phyloP scores from a whole-genome alignment of 1,140 invertebrate genomes.

The Zaprionus ornatus region DNA sequence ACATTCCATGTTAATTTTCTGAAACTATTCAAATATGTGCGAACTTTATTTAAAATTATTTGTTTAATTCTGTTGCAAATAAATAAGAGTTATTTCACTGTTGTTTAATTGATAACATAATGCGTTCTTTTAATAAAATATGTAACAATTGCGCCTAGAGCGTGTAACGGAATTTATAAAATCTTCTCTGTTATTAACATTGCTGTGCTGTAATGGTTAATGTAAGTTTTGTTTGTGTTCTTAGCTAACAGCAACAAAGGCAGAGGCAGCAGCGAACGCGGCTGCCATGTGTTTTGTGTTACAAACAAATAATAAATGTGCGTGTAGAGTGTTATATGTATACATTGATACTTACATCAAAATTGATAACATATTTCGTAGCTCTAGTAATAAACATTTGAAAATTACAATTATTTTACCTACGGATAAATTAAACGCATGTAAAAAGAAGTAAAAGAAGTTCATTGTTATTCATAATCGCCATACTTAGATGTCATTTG shows the following conservation, averaged over 20 bases:
- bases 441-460: not conserved
- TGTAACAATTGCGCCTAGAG: not conserved
- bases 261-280: not conserved
- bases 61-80: too few relatives aligned
- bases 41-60: not conserved
- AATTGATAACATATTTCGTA: constrained; percentile 30
- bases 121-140: not conserved
- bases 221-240: not conserved
- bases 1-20: not conserved
- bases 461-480: not conserved
- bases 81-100: not conserved
- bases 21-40: not conserved
- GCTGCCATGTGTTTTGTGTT: constrained; percentile 36
- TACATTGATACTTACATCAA: constrained; percentile 43
- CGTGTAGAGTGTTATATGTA: constrained; percentile 1
- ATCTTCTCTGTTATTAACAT: not conserved
- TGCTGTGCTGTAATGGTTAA: not conserved
- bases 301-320: constrained; percentile 17
- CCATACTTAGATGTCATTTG: not conserved
- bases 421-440: constrained; percentile 21
- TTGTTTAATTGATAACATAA: not conserved
- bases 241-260: not conserved
- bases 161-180: not conserved
- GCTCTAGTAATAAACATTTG: constrained; percentile 20
- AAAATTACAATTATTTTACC: constrained; percentile 10